Conservation (phyloP, 1,140 invertebrate genomes). For the Drosophila suzukii region DNA sequence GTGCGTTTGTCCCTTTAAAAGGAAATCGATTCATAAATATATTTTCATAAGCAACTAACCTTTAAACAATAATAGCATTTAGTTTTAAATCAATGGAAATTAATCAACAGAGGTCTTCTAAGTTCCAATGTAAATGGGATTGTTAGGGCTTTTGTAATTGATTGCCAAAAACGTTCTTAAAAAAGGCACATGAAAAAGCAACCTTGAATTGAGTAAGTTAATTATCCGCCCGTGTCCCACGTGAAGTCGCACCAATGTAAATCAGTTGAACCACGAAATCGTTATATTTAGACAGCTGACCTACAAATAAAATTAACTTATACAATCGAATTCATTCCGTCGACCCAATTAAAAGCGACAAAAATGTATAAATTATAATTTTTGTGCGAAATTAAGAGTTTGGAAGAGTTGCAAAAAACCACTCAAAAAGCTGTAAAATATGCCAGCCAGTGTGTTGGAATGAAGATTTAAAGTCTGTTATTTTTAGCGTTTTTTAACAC, state of each 20-base stretch:
- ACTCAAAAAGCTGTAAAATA: slow-evolving; percentile 28
- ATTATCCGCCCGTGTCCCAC: background rate
- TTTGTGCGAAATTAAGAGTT: background rate
- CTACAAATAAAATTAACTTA: slow-evolving; percentile 4
- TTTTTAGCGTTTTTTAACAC: slow-evolving; percentile 17
- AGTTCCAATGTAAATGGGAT: no score
- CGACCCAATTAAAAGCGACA: slow-evolving; percentile 8
- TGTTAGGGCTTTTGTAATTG: background rate
- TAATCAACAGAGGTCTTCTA: no score
- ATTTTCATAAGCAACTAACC: background rate
- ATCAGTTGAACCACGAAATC: background rate
- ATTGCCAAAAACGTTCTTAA: background rate
- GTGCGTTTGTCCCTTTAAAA: background rate
- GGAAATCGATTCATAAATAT: background rate
- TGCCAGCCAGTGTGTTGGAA: background rate
- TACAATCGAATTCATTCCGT: slow-evolving; percentile 7
- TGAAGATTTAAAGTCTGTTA: slow-evolving; percentile 23
- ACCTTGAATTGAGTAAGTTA: slow-evolving; percentile 3
- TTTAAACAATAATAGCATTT: no score
- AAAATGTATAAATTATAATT: slow-evolving; percentile 6
- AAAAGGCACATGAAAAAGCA: background rate
- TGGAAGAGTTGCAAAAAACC: slow-evolving; percentile 14
- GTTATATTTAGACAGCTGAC: slow-evolving; percentile 4
- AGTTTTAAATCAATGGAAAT: no score
- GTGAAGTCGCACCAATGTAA: background rate